Conservation (phyloP, 2,113 vertebrate species). For the Cacatua alba region DNA sequence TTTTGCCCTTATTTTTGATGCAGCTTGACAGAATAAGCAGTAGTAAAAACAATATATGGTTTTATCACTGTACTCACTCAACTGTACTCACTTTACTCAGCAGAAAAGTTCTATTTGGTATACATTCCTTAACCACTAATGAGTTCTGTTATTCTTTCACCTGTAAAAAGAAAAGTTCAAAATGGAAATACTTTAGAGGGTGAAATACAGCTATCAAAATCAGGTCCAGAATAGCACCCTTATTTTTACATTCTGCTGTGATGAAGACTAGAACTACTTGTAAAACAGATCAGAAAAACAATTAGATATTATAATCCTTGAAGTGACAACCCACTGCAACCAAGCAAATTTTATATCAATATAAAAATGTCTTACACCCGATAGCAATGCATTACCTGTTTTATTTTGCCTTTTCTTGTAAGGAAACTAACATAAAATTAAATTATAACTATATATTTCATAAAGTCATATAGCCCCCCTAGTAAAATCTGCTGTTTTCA, state of each 20-base stretch:
- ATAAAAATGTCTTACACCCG: background rate
- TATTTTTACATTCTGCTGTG: background rate
- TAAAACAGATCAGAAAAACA: background rate
- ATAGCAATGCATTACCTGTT: background rate
- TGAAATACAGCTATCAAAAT: background rate
- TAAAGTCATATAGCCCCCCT: background rate
- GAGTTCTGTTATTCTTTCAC: background rate
- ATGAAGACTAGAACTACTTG: background rate
- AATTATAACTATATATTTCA: background rate
- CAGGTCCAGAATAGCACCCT: background rate
- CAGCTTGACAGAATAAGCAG: conserved; percentile 5
- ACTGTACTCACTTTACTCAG: background rate
- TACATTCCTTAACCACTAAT: background rate
- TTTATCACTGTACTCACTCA: background rate
- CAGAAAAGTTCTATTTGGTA: background rate
- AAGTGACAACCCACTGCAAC: background rate
- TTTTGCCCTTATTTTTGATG: conserved; percentile 25
- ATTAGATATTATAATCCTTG: background rate
- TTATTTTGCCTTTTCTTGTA: background rate
- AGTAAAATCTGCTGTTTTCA: background rate
- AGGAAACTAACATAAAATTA: background rate
- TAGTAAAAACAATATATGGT: background rate
- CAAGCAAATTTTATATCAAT: background rate
- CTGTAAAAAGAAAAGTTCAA: background rate
- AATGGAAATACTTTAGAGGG: background rate